Evolutionary conservation across 2,888 invertebrate species (phyloP), one percentile per base, ranked within the genome.

Genomic region (Nomada goodeniana): DNA sequence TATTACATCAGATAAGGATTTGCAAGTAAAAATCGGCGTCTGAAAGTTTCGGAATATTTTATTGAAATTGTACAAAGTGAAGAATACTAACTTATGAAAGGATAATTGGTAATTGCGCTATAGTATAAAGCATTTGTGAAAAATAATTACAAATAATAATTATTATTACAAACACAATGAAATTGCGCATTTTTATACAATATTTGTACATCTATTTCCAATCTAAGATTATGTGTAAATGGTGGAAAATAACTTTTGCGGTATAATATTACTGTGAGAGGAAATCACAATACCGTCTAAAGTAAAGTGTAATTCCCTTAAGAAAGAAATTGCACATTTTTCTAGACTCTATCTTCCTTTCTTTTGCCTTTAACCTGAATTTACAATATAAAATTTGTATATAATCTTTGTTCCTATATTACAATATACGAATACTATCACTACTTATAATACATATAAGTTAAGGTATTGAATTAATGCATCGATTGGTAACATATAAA

Each of bases 391-490:
- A 83, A 79, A 84, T 76, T 76, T 72, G 71, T 78, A 79, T 76
- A 83, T 79, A 83, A 76, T 68, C 65, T 72, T 79, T 71, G 53
- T 68, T 69, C 69, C 76, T 90, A 89, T 88, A 86, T 89, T 90
- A 90, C 88, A 90, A 86, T 85, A 73, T 84, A 78, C 71, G 65
- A 67, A 74, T 85, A 84, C 72, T 71, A 83, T 74, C 82, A 71
- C 64, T 85, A 85, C 84, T 82, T 86, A 89, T 87, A 80, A 76
- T 86, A 89, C 86, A 85, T 74, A 78, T 67, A 85, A 83, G 84
- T 73, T 80, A 88, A 84, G 60, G 80, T 85, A 88, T 78, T 82
- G 73, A 57, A 81, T 71, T 74, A 82, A 71, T 86, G 70, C 63
- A 82, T 15, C 76, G 71, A 76, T 67, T 61, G 13, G 69, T 69